These are phyloP conservation scores for Microcebus ravelobensis DNA, from an alignment of 2,113 vertebrate species.

Conservation along the genomic window DNA sequence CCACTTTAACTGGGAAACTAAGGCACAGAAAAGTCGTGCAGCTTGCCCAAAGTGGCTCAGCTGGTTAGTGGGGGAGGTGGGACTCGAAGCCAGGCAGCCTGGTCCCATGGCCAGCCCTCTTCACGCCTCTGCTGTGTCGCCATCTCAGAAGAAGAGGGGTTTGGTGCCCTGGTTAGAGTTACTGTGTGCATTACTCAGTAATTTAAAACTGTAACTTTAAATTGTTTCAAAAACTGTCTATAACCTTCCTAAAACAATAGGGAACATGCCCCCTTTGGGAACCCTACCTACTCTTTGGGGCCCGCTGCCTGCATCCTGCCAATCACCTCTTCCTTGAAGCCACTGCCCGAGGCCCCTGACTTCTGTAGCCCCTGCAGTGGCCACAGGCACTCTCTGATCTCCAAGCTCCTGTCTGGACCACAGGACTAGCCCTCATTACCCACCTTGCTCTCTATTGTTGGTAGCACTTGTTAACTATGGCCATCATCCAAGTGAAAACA, in stretches of 20 bases:
- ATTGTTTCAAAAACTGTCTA: not conserved
- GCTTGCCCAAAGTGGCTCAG: not conserved
- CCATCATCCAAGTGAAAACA: not conserved
- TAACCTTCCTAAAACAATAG: not conserved
- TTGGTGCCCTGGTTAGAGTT: not conserved
- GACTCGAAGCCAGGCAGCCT: not conserved
- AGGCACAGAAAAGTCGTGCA: rapidly evolving
- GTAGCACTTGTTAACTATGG: not conserved
- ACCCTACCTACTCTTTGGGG: not conserved
- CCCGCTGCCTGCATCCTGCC: not conserved
- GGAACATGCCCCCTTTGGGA: not conserved
- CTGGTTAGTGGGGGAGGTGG: not conserved
- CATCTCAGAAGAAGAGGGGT: not conserved
- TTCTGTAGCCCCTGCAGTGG: not conserved
- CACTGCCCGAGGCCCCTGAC: not conserved
- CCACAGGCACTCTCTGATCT: not conserved
- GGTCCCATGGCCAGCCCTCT: not conserved
- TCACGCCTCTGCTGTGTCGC: not conserved
- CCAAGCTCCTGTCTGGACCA: rapidly evolving
- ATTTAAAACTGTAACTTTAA: not conserved
- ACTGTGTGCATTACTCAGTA: not conserved
- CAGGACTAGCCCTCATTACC: not conserved
- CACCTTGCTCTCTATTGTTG: not conserved
- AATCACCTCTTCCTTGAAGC: not conserved
- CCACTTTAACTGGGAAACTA: not conserved